These are phyloP conservation scores for Oryzias woworae DNA, from an alignment of 2,113 vertebrate species.

Conservation along the genomic window DNA sequence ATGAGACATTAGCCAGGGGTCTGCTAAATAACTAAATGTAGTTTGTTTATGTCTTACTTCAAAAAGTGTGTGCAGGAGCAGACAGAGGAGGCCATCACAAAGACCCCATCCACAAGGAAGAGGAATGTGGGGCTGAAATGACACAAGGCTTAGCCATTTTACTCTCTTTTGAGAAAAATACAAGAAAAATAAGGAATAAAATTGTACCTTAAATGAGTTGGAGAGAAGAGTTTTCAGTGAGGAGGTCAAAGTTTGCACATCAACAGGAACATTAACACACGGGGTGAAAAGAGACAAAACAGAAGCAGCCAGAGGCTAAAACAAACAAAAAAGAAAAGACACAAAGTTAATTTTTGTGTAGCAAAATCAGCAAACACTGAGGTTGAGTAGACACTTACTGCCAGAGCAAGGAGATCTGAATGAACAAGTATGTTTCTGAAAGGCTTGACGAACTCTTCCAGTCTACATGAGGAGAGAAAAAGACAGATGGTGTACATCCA, in stretches of 20 bases:
- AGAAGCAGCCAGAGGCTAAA: constrained; percentile 68
- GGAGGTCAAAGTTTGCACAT: constrained; percentile 49
- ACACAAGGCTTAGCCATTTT: background rate
- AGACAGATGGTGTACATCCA: background rate
- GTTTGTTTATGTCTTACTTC: constrained; percentile 57
- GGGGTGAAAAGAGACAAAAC: constrained; percentile 67
- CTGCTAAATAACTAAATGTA: too few relatives aligned
- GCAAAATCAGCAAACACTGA: background rate
- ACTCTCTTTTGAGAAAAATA: background rate
- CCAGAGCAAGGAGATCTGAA: constrained; percentile 53
- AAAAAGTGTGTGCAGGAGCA: constrained; percentile 66
- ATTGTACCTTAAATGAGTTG: constrained; percentile 60
- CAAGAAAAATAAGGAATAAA: background rate
- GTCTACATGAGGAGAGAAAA: constrained; percentile 48
- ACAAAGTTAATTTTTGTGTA: fast-evolving
- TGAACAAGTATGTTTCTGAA: constrained; percentile 65
- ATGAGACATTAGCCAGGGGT: too few relatives aligned
- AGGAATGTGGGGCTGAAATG: constrained; percentile 27
- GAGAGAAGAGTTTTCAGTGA: constrained; percentile 52
- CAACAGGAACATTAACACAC: constrained; percentile 49
- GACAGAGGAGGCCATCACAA: constrained; percentile 73
- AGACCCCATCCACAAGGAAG: constrained; percentile 68
- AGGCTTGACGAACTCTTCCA: constrained; percentile 63
- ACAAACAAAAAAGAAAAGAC: constrained; percentile 13
- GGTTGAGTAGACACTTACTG: constrained; percentile 57